Evolutionary conservation across 2,888 invertebrate species (phyloP).

Genomic region (Hyppa rectilinea): DNA sequence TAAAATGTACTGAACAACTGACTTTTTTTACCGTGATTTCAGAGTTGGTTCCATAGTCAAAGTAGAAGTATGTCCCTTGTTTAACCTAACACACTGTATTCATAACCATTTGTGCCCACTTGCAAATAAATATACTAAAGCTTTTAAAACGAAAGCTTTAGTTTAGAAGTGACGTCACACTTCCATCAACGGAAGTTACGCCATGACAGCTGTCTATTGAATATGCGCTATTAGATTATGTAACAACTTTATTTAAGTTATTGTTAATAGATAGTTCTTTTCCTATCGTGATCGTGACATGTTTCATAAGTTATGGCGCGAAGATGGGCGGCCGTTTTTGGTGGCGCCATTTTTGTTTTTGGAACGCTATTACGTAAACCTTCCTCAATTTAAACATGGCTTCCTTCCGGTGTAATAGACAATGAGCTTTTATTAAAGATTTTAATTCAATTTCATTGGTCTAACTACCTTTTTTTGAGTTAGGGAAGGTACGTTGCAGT

Average conservation of each 20-base stretch:
- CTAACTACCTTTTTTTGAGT: no score
- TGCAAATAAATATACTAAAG: slow-evolving; percentile 8
- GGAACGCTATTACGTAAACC: neutral
- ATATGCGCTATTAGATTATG: slow-evolving; percentile 48
- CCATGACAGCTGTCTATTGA: slow-evolving; percentile 60
- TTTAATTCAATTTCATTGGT: no score
- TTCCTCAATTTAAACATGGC: neutral
- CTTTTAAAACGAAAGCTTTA: slow-evolving; percentile 52
- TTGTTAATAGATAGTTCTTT: slow-evolving; percentile 23
- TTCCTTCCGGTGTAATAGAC: slow-evolving; percentile 12
- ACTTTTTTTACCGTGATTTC: no score
- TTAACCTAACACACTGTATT: no score
- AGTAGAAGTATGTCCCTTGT: no score
- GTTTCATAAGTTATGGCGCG: slow-evolving; percentile 32
- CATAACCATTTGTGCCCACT: neutral
- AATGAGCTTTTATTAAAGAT: neutral
- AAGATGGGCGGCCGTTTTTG: slow-evolving; percentile 15
- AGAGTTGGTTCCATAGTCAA: no score
- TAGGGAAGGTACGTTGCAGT: no score
- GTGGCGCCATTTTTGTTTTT: slow-evolving; percentile 25
- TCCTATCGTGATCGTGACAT: slow-evolving; percentile 36
- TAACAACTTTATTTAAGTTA: slow-evolving; percentile 45
- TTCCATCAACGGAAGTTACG: slow-evolving; percentile 71
- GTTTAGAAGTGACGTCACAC: slow-evolving; percentile 68
- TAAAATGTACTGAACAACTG: no score